Base-by-base conservation (phyloP, 2,888 invertebrate species). In the Acrobasis consociella region DNA sequence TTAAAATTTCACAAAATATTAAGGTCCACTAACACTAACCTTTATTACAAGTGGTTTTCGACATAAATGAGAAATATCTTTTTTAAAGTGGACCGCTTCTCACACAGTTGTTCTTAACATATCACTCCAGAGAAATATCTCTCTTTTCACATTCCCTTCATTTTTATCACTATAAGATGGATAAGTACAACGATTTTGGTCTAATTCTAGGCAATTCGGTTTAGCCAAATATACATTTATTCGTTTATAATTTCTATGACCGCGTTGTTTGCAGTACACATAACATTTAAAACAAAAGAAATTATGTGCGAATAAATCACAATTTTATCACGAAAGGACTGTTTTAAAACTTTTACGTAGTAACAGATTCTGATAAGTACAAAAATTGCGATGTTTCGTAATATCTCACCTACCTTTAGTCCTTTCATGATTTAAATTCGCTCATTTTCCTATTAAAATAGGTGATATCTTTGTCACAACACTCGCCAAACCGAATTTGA, bases 171-270 rank as follows among this genome's bases (percentile, higher is more conserved):
- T 83, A 86, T 77, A 65, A 80, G 89, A 85, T 89, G 87, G 86
- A 84, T 91, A 91, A 91, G 91, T 90, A 91, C 89, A 84, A 85
- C 83, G 83, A 86, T 84, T 83, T 82, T 83, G 83, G 71, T 90
- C 85, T 90, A 84, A 89, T 75, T 78, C 90, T 91, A 91, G 89
- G 87, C 90, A 79, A 85, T 87, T 85, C 86, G 87, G 86, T 85
- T 85, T 72, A 80, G 83, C 83, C 67, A 72, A 69, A 64, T 61
- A 58, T 63, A 37, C 49, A 64, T 60, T 52, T 49, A 65, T 63
- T 65, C 15, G 53, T 65, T 61, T 65, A 66, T 38, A 38, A 50
- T 11, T 38, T 38, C 42, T n/a, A 37, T 11, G 7, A 16, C 16
- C 39, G 46, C 46, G 9, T 15, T 38, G 15, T 15, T 55, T 15